Percentiles rank a stretch among this genome's conserved stretches.
These are phyloP conservation scores for Thera britannica DNA, from an alignment of 2,888 invertebrate species.

Conservation along the genomic window DNA sequence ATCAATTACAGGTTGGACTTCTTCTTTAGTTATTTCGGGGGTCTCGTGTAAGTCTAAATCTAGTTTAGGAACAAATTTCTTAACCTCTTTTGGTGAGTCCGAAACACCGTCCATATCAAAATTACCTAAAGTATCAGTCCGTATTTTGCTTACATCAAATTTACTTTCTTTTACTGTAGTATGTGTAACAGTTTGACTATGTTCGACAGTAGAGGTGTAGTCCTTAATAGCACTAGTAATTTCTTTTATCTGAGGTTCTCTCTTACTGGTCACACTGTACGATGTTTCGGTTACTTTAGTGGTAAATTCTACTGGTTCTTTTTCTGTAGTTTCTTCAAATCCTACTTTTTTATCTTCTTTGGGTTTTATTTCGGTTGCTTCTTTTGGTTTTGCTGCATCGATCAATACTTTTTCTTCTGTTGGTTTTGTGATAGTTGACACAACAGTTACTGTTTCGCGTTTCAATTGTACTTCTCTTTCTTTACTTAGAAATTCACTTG, in stretches of 20 bases:
- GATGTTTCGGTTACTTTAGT: slow-evolving; percentile 58
- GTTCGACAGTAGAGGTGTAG: slow-evolving; percentile 47
- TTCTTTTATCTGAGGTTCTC: slow-evolving; percentile 50
- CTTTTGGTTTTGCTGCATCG: slow-evolving; percentile 4
- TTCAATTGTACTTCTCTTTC: slow-evolving; percentile 73
- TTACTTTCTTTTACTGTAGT: slow-evolving; percentile 53
- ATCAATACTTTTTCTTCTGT: slow-evolving; percentile 1
- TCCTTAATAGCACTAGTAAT: slow-evolving; percentile 50
- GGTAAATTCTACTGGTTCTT: slow-evolving; percentile 46
- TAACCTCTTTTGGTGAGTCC: slow-evolving; percentile 53
- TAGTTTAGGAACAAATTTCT: slow-evolving; percentile 56
- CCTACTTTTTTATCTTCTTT: slow-evolving; percentile 42
- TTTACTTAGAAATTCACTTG: slow-evolving; percentile 64
- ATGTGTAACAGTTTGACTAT: slow-evolving; percentile 46
- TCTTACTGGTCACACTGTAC: slow-evolving; percentile 50
- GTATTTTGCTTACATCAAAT: slow-evolving; percentile 74
- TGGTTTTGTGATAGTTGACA: slow-evolving; percentile 16
- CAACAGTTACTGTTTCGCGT: slow-evolving; percentile 54
- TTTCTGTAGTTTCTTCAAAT: slow-evolving; percentile 38
- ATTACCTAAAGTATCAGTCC: slow-evolving; percentile 73
- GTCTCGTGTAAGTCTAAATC: slow-evolving; percentile 60
- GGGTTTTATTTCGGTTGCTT: background rate
- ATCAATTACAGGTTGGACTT: slow-evolving; percentile 75
- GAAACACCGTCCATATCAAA: slow-evolving; percentile 62
- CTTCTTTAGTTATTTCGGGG: slow-evolving; percentile 72